Percentiles rank a stretch among this genome's conserved stretches.
Conservation (phyloP, 2,113 vertebrate genomes). For the Lophotis ruficrista region DNA sequence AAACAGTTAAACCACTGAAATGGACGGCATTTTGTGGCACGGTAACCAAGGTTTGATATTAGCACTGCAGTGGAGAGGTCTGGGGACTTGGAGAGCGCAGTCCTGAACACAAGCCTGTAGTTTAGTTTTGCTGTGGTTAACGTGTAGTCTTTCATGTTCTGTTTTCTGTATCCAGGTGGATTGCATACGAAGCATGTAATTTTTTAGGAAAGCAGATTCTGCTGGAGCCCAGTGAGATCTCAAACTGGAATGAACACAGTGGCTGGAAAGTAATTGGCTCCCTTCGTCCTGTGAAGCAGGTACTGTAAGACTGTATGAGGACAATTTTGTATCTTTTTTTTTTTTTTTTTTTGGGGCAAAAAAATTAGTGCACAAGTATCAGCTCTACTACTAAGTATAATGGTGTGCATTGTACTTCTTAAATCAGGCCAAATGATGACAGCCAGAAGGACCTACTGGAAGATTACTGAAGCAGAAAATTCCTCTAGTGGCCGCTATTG, state of each 20-base stretch:
- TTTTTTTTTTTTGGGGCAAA: not conserved
- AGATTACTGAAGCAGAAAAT: not conserved
- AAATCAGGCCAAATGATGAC: not conserved
- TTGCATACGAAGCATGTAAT: slow-evolving; percentile 82
- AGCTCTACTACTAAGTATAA: not conserved
- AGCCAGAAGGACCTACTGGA: not conserved
- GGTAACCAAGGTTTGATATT: not conserved
- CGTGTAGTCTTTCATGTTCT: fast-evolving
- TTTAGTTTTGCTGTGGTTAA: not conserved
- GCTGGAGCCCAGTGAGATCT: slow-evolving; percentile 74
- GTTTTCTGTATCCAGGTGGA: slow-evolving; percentile 75
- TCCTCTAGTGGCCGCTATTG: not conserved
- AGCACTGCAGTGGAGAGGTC: not conserved
- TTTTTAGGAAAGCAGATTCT: slow-evolving; percentile 86
- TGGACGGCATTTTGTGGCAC: not conserved
- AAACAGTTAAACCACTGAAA: not conserved
- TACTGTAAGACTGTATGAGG: slow-evolving; percentile 5
- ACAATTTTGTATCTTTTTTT: not conserved
- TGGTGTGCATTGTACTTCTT: not conserved
- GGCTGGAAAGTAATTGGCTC: slow-evolving; percentile 86
- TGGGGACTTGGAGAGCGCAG: not conserved
- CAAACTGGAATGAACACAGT: slow-evolving; percentile 80
- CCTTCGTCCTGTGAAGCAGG: slow-evolving; percentile 83
- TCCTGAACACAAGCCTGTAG: not conserved
- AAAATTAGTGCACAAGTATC: not conserved